A percentile compares a stretch with the other conserved stretches of the same genome.
Conservation (phyloP, 2,113 vertebrate genomes). For the Zapus hudsonius region DNA sequence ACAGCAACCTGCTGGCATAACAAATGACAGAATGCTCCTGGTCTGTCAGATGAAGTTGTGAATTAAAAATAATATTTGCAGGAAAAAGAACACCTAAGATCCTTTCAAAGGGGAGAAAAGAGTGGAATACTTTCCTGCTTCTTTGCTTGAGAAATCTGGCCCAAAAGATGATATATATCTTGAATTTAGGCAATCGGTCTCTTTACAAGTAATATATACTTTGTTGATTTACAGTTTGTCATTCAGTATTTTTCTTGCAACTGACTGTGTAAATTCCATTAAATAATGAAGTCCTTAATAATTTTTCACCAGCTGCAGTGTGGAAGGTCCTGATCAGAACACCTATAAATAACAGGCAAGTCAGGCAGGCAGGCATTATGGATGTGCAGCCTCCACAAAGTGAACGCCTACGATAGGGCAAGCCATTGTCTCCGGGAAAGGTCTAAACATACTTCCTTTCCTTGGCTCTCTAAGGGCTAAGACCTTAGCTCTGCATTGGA, state of each 20-base stretch:
- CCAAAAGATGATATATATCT: neutral
- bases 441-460: neutral
- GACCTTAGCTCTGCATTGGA: neutral
- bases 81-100: neutral
- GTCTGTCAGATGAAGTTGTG: neutral
- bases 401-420: neutral
- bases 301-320: neutral
- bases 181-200: slow-evolving; percentile 21
- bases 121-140: neutral
- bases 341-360: neutral
- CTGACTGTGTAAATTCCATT: slow-evolving; percentile 17
- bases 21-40: neutral
- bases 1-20: neutral
- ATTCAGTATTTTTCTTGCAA: slow-evolving; percentile 19
- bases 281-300: slow-evolving; percentile 15
- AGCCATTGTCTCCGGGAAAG: neutral
- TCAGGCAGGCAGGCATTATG: neutral
- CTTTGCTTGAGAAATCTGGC: slow-evolving; percentile 5
- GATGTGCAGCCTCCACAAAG: neutral
- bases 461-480: neutral
- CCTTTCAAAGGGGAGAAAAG: neutral
- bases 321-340: slow-evolving; percentile 24
- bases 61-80: slow-evolving; percentile 17
- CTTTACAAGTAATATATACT: neutral
- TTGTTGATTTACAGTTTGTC: slow-evolving; percentile 41